These are phyloP conservation scores for Centroberyx gerrardi DNA, from an alignment of 2,797 vertebrate genomes.

Conservation along the genomic window DNA sequence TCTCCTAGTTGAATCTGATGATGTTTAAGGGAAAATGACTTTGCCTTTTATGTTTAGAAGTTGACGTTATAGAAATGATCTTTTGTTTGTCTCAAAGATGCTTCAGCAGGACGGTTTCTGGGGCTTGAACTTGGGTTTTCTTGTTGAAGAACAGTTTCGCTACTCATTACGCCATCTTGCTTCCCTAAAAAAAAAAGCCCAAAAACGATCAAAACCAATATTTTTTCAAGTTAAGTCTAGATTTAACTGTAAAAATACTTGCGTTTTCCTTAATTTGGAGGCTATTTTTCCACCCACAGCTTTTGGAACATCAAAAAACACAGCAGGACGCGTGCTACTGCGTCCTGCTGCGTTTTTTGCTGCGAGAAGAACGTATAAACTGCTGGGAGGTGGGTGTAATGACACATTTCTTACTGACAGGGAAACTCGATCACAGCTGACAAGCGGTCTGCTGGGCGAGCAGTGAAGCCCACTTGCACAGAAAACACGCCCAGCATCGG, in stretches of 20 bases:
- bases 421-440: constrained; percentile 58
- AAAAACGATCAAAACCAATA: neutral
- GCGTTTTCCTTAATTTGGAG: too few species aligned
- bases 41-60: too few species aligned
- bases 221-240: too few species aligned
- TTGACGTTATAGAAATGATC: too few species aligned
- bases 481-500: neutral
- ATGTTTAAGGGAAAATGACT: too few species aligned
- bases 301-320: neutral
- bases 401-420: constrained; percentile 53
- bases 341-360: too few species aligned
- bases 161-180: neutral
- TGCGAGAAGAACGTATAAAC: constrained; percentile 5
- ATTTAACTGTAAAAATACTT: too few species aligned
- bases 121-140: too few species aligned
- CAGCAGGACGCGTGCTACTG: constrained; percentile 15
- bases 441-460: constrained; percentile 27
- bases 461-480: neutral
- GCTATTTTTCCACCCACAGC: neutral
- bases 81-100: too few species aligned
- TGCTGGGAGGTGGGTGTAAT: constrained; percentile 51
- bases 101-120: neutral
- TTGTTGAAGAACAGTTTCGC: too few species aligned
- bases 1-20: too few species aligned
- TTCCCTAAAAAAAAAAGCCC: neutral